A percentile compares a stretch with the other conserved stretches of the same genome.
phyloP scores from a whole-genome alignment of 2,113 vertebrate species.

The Drymodes brunneopygia region DNA sequence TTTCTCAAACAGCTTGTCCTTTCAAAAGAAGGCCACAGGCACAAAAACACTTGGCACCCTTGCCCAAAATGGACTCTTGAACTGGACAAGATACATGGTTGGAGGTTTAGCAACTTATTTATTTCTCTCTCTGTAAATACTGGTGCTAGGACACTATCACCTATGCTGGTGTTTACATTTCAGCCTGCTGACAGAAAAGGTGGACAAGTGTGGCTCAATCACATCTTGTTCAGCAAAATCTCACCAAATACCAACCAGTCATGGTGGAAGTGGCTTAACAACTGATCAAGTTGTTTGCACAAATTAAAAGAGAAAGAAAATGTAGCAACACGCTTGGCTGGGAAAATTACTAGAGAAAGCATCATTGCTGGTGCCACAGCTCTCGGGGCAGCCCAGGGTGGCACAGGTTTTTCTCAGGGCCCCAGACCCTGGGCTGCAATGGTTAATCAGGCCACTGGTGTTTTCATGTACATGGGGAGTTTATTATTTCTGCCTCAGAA shows the following conservation, averaged over 20 bases:
- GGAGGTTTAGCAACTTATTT: conserved; percentile 26
- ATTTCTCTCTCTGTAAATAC: conserved; percentile 35
- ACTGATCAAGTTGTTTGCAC: background rate
- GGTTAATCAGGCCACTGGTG: background rate
- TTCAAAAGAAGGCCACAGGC: background rate
- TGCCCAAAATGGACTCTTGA: conserved; percentile 30
- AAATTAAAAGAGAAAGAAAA: background rate
- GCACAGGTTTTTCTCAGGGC: background rate
- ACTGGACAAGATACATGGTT: background rate
- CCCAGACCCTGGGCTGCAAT: background rate
- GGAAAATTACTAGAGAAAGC: background rate
- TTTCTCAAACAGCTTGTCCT: background rate
- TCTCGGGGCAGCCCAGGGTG: background rate
- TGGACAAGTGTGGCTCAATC: background rate
- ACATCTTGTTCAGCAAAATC: background rate
- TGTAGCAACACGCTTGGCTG: background rate
- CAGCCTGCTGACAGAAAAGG: background rate
- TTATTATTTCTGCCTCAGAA: background rate
- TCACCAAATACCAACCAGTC: background rate
- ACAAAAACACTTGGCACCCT: background rate
- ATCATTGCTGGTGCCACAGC: background rate
- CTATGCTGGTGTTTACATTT: background rate
- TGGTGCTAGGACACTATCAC: conserved; percentile 17
- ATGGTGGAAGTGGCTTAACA: background rate
- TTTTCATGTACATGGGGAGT: background rate